Base-by-base conservation (phyloP, 2,797 vertebrate species). In the Tenualosa thibaudeaui region DNA sequence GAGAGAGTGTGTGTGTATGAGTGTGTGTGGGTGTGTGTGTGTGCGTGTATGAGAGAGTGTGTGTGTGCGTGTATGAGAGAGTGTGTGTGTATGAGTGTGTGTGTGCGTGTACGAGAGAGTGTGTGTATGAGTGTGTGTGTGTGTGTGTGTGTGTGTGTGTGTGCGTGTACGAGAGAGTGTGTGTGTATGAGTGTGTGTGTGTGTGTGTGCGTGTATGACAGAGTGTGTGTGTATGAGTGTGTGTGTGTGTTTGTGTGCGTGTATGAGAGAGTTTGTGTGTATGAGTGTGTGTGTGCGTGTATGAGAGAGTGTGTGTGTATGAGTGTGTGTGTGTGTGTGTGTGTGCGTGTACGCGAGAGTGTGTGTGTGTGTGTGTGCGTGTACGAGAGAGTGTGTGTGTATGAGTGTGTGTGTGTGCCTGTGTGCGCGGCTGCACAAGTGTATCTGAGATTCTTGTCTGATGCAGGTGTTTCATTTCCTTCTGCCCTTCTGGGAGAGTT, bases 401-500 rank as follows among this genome's bases (percentile, higher is more conserved):
- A 6, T 46, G 8, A 31, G 10, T 12, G 24, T 71, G 65, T 65
- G 65, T 68, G 65, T 68, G 26, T 68, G 26, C 37, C 26, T 68
- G 65, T 43, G 31, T 43, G 65, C 8, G 17, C 22, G 71, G 5
- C 6, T 78, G 17, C 26, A 26, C 26, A 26, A 40, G 26, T 68
- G 24, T 71, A 31, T 43, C 12, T 19, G 31, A 19, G 68, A 40
- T 40, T 40, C 31, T 56, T 37, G 40, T 78, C 37, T 22, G 19
- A 22, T 78, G 6, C 71, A 46, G 71, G 40, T 78, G 71, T 78
- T 46, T 78, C 37, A 46, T 78, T 78, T 78, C 71, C 40, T 43
- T 22, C 43, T 46, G 37, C 40, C 40, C 37, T 46, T 78, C 22
- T 3, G 71, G 19, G 37, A 7, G 71, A 78, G 71, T 46, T 78